A percentile compares a stretch with the other conserved stretches of the same genome.
These are phyloP conservation scores for Magallana gigas DNA, from an alignment of 1,140 invertebrate genomes.

Conservation along the genomic window DNA sequence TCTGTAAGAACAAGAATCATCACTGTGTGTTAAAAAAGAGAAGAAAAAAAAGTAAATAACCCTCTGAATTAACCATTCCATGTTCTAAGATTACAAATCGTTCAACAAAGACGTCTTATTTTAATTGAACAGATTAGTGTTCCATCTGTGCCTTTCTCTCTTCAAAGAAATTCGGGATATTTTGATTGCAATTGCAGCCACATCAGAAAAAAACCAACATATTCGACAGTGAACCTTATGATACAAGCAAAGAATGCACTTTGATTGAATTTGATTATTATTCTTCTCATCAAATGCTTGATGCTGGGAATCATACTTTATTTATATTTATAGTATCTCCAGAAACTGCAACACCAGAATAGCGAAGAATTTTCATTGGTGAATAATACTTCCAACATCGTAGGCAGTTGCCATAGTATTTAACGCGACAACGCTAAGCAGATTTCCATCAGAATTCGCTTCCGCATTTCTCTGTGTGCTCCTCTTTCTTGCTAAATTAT, in stretches of 20 bases:
- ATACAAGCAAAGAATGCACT: background rate
- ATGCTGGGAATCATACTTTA: background rate
- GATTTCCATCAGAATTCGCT: constrained; percentile 17
- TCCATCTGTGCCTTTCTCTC: background rate
- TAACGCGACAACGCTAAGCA: constrained; percentile 32
- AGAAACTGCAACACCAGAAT: background rate
- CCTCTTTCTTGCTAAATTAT: background rate
- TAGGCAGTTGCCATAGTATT: constrained; percentile 30
- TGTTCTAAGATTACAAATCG: constrained; percentile 5
- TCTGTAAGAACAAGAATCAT: background rate
- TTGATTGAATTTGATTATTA: constrained; percentile 15
- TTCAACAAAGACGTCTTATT: background rate
- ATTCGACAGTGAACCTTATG: background rate
- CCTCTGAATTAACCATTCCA: background rate
- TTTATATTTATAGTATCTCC: constrained; percentile 17
- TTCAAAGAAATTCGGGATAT: background rate
- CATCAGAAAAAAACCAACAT: background rate
- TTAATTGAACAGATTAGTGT: background rate
- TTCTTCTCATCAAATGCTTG: background rate
- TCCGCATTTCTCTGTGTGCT: constrained; percentile 25
- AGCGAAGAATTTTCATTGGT: constrained; percentile 16
- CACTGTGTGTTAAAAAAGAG: background rate
- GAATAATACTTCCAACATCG: constrained; percentile 2
- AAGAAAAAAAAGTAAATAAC: background rate
- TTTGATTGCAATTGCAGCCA: background rate